Percentiles rank a stretch among this genome's conserved stretches.
Conservation (phyloP, 2,888 invertebrate genomes). For the Iphiclides podalirius region DNA sequence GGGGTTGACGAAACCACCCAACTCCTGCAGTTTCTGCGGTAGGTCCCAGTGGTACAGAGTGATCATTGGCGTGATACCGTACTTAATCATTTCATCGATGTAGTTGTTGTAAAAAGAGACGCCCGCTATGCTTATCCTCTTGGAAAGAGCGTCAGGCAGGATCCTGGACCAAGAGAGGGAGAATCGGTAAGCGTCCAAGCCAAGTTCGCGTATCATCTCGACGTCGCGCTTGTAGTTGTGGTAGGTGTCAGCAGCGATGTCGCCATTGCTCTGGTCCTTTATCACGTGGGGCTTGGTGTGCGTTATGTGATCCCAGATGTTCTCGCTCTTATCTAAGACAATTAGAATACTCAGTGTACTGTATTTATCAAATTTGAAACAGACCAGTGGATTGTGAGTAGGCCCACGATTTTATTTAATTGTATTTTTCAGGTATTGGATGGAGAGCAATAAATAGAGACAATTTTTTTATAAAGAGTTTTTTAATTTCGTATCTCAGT, state of each 20-base stretch:
- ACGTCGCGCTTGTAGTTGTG: constrained; percentile 80
- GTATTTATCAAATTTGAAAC: no score
- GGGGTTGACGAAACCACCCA: constrained; percentile 75
- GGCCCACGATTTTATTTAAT: no score
- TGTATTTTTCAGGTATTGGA: no score
- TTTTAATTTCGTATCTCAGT: no score
- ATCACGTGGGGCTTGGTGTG: constrained; percentile 45
- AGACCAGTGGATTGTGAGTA: no score
- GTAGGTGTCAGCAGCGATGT: constrained; percentile 80
- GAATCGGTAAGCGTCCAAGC: constrained; percentile 72
- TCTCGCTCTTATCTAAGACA: constrained; percentile 48
- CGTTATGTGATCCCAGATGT: constrained; percentile 52
- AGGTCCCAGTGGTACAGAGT: constrained; percentile 80
- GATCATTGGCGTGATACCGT: constrained; percentile 81
- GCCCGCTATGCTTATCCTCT: constrained; percentile 77
- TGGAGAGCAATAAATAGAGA: no score
- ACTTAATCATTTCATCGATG: constrained; percentile 80
- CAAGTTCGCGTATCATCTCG: constrained; percentile 62
- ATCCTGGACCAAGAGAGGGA: constrained; percentile 82
- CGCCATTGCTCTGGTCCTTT: constrained; percentile 64
- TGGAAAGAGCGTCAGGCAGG: constrained; percentile 74
- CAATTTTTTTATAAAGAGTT: no score
- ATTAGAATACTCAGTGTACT: no score
- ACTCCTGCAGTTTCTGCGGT: constrained; percentile 72
- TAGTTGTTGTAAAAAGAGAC: constrained; percentile 83